phyloP scores from a whole-genome alignment of 2,888 invertebrate species.

The Galerucella nymphaeae region DNA sequence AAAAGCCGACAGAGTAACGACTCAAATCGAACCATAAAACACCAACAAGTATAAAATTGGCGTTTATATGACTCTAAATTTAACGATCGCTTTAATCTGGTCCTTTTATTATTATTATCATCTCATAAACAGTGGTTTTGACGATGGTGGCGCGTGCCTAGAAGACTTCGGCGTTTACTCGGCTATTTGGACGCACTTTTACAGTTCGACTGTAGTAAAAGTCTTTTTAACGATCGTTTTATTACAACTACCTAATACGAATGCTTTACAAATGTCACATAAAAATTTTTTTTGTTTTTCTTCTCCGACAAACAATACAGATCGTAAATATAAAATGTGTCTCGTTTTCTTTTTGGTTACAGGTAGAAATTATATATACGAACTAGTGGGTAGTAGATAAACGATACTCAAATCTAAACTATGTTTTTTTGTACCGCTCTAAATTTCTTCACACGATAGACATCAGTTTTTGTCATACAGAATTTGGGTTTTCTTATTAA shows the following conservation, averaged over 20 bases:
- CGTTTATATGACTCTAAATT: slow-evolving; percentile 64
- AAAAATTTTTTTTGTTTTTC: slow-evolving; percentile 51
- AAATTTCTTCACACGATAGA: neutral
- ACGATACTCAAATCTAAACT: neutral
- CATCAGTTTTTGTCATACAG: no score
- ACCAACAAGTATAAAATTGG: slow-evolving; percentile 63
- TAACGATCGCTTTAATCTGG: slow-evolving; percentile 65
- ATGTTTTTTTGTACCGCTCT: neutral
- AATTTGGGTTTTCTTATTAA: no score
- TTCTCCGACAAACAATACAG: slow-evolving; percentile 41
- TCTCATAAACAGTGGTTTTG: slow-evolving; percentile 61
- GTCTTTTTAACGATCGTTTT: slow-evolving; percentile 65
- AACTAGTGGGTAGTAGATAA: neutral
- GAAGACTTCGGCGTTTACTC: slow-evolving; percentile 62
- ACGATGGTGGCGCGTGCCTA: slow-evolving; percentile 63
- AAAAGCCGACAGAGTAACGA: slow-evolving; percentile 59
- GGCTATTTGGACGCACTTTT: slow-evolving; percentile 64
- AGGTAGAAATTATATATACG: slow-evolving; percentile 10
- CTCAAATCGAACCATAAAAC: slow-evolving; percentile 62
- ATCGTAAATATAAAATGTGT: slow-evolving; percentile 20
- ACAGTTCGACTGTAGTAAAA: slow-evolving; percentile 66
- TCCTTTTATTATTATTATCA: slow-evolving; percentile 64
- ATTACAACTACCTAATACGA: slow-evolving; percentile 63
- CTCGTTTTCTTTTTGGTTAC: slow-evolving; percentile 13
- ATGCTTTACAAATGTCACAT: slow-evolving; percentile 56